phyloP scores from a whole-genome alignment of 2,888 invertebrate genomes.

The Hypomecis punctinalis region DNA sequence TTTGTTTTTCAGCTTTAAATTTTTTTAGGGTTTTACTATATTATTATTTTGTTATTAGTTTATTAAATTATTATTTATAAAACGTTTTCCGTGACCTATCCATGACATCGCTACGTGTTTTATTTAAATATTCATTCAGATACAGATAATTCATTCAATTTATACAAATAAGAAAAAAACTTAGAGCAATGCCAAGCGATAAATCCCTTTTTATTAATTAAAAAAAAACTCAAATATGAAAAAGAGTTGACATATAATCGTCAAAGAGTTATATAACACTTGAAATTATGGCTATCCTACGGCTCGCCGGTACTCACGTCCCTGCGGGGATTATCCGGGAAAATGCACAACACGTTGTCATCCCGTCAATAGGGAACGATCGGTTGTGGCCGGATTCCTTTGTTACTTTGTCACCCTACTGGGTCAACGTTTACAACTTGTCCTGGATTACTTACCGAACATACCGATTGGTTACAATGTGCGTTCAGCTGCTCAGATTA shows the following conservation, averaged over 20 bases:
- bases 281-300: conserved; percentile 55
- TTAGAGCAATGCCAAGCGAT: no score
- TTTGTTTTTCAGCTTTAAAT: no score
- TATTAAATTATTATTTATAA: no score
- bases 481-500: conserved; percentile 5
- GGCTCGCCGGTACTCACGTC: conserved; percentile 45
- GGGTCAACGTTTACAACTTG: conserved; percentile 29
- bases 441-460: conserved; percentile 30
- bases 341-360: conserved; percentile 80
- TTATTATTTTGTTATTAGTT: no score
- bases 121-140: no score
- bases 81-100: no score
- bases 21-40: no score
- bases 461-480: conserved; percentile 8
- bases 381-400: conserved; percentile 52
- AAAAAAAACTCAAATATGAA: no score
- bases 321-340: conserved; percentile 78
- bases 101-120: no score
- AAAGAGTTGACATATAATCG: not conserved
- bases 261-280: not conserved
- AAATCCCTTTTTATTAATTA: no score
- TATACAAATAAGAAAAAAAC: no score
- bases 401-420: conserved; percentile 35
- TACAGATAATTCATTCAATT: no score
- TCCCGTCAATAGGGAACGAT: conserved; percentile 51